Conservation (phyloP, 2,797 vertebrate species). For the Psittacula derbiana region DNA sequence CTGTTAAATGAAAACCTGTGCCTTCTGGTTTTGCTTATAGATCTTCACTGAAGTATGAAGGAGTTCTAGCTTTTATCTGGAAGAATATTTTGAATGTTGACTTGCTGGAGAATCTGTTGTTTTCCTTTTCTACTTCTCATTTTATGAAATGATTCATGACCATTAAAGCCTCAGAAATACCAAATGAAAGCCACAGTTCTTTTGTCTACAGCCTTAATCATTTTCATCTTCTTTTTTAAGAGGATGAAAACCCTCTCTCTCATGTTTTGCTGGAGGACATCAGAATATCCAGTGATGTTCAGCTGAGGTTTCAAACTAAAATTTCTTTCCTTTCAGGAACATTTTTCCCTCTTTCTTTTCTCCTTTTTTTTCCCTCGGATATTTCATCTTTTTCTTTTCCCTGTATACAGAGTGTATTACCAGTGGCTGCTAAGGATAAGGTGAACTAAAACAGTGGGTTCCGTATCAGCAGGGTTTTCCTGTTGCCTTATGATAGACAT, state of each 20-base stretch:
- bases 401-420: not conserved
- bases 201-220: slow-evolving; percentile 62
- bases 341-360: not conserved
- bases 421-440: not conserved
- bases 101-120: slow-evolving; percentile 57
- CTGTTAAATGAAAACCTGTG: not conserved
- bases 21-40: slow-evolving; percentile 11
- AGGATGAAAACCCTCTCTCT: not conserved
- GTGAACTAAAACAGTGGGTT: not conserved
- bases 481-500: not conserved
- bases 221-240: slow-evolving; percentile 58
- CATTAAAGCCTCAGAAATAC: slow-evolving; percentile 63
- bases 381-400: not conserved
- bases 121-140: slow-evolving; percentile 60
- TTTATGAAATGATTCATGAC: slow-evolving; percentile 66
- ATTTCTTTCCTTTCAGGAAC: slow-evolving; percentile 39
- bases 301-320: slow-evolving; percentile 15
- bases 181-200: slow-evolving; percentile 55
- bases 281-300: slow-evolving; percentile 35
- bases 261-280: slow-evolving; percentile 60
- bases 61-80: slow-evolving; percentile 43
- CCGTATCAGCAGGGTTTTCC: not conserved
- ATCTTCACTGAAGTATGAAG: not conserved
- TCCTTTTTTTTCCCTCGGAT: not conserved
- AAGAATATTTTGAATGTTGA: slow-evolving; percentile 47